Percentiles rank a stretch among this genome's conserved stretches.
Conservation (phyloP, 2,888 invertebrate genomes). For the Eupithecia subumbrata region DNA sequence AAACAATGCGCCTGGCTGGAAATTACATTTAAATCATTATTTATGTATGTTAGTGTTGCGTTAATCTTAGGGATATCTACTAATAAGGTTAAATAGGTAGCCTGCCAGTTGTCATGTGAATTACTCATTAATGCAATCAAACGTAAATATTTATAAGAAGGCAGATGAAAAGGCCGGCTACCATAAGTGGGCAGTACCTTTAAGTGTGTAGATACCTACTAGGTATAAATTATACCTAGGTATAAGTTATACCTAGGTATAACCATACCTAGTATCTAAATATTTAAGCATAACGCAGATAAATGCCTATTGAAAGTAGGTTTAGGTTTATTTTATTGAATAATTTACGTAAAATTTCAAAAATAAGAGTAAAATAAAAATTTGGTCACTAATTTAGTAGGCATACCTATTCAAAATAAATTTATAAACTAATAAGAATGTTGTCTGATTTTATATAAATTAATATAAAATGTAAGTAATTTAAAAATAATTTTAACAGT, state of each 20-base stretch:
- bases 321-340: too few species aligned
- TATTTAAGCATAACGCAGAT: background rate
- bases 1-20: background rate
- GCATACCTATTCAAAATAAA: too few species aligned
- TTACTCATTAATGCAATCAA: slow-evolving; percentile 18
- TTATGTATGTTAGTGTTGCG: slow-evolving; percentile 6
- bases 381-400: too few species aligned
- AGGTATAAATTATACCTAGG: background rate
- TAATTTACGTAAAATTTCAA: too few species aligned
- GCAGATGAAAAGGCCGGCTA: slow-evolving; percentile 13
- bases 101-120: slow-evolving; percentile 7
- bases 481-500: background rate
- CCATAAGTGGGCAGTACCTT: background rate
- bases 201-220: background rate
- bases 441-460: background rate
- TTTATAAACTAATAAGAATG: background rate
- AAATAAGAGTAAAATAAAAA: too few species aligned
- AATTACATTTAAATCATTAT: background rate
- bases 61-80: slow-evolving; percentile 8
- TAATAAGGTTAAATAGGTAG: slow-evolving; percentile 6
- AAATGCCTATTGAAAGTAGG: background rate
- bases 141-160: slow-evolving; percentile 25
- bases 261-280: background rate
- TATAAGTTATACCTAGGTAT: background rate
- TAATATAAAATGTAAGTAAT: too few species aligned